Evolutionary conservation across 2,797 vertebrate genomes (phyloP).

Genomic region (Parambassis ranga): DNA sequence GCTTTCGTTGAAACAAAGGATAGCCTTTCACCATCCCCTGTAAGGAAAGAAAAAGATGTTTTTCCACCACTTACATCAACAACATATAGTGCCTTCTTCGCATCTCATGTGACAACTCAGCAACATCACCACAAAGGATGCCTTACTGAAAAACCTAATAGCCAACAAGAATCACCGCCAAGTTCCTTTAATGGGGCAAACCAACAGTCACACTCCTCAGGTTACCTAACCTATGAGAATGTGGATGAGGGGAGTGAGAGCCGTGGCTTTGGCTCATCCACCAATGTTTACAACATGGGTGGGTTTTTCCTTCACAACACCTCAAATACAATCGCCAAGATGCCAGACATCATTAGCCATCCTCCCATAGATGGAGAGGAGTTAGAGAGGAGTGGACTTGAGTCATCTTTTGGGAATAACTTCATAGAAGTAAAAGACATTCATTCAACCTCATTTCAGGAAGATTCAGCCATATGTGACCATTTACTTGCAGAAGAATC

Average conservation of each 20-base stretch:
- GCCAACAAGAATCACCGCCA: slow-evolving; percentile 26
- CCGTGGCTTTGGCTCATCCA: not conserved
- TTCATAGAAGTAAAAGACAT: slow-evolving; percentile 9
- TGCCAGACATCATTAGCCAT: slow-evolving; percentile 74
- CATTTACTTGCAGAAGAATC: not conserved
- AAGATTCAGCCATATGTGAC: slow-evolving; percentile 20
- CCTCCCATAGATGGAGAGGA: slow-evolving; percentile 73
- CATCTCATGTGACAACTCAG: slow-evolving; percentile 31
- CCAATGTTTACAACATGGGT: not conserved
- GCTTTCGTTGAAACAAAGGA: slow-evolving; percentile 8
- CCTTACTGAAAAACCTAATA: slow-evolving; percentile 28
- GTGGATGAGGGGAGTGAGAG: slow-evolving; percentile 11
- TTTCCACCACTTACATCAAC: slow-evolving; percentile 53
- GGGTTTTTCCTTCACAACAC: slow-evolving; percentile 56
- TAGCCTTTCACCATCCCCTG: slow-evolving; percentile 8
- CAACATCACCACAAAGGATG: slow-evolving; percentile 26
- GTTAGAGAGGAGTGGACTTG: slow-evolving; percentile 60
- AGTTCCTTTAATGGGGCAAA: slow-evolving; percentile 17
- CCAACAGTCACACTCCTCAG: slow-evolving; percentile 63
- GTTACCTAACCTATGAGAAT: slow-evolving; percentile 65
- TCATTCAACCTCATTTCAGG: slow-evolving; percentile 1
- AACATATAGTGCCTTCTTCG: slow-evolving; percentile 35
- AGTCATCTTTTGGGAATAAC: slow-evolving; percentile 21
- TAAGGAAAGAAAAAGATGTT: slow-evolving; percentile 5
- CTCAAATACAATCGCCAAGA: slow-evolving; percentile 50